These are phyloP conservation scores for Falco biarmicus DNA, from an alignment of 2,797 vertebrate species.

Conservation along the genomic window DNA sequence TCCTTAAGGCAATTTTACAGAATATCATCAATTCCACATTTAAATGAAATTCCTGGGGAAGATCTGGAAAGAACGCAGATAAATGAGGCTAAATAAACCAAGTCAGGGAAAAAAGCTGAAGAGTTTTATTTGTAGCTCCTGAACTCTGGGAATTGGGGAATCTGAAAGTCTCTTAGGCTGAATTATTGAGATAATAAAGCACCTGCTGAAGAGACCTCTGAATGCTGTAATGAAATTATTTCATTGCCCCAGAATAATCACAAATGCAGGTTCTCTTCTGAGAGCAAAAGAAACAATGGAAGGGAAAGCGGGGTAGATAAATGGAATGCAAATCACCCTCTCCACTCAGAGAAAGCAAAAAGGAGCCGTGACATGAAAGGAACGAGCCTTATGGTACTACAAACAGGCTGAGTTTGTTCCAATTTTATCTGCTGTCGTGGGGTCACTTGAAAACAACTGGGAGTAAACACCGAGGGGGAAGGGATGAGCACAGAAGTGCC, in stretches of 20 bases:
- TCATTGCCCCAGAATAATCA: constrained; percentile 60
- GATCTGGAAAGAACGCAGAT: constrained; percentile 49
- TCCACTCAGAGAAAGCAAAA: not conserved
- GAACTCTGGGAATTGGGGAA: constrained; percentile 66
- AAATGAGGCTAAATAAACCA: constrained; percentile 66
- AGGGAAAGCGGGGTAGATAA: not conserved
- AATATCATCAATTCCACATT: constrained; percentile 39
- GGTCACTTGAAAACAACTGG: not conserved
- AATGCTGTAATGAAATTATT: constrained; percentile 62
- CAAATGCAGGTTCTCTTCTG: constrained; percentile 37
- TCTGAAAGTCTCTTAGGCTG: constrained; percentile 45
- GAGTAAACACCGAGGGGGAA: not conserved
- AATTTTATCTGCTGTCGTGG: not conserved
- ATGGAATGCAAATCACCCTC: constrained; percentile 48
- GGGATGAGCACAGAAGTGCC: not conserved
- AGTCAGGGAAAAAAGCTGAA: constrained; percentile 29
- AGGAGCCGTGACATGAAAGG: not conserved
- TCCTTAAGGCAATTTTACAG: not conserved
- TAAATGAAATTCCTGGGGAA: constrained; percentile 62
- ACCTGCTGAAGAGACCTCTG: constrained; percentile 60
- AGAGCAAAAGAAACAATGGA: constrained; percentile 31
- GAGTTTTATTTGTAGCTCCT: constrained; percentile 72
- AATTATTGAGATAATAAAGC: constrained; percentile 72
- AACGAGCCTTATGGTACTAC: not conserved
- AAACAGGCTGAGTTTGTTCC: not conserved